Evolutionary conservation across 1,140 invertebrate genomes (phyloP), one percentile per base, ranked within the genome.

Genomic region (Drosophila yakuba): DNA sequence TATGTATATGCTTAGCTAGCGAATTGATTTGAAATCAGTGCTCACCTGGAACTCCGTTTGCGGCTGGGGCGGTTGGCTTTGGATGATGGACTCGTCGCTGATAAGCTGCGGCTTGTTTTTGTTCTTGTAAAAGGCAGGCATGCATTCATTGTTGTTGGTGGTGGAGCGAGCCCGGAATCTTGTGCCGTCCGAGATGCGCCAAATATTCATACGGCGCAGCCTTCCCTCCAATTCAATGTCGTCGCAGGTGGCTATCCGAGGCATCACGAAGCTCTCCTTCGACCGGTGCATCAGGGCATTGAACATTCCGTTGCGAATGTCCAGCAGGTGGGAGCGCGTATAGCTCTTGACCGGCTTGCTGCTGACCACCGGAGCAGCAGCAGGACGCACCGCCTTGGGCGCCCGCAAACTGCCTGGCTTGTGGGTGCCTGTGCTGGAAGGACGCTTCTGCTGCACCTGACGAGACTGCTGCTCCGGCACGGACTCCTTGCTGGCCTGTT

Each of bases 221-320:
- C 90, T 86, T 0, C 59, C 90, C 58, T 91, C 90, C 52, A 91
- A 45, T 35, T 91, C 90, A n/a, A 91, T 91, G 32, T 89, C 90
- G 63, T 91, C 90, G 28, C 90, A 91, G 41, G 91, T 91, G 11
- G 90, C 90, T 12, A 91, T 91, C n/a, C 75, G 83, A 6, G 90
- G 86, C 71, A 83, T 84, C 2, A 61, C 73, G 15, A 74, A 71
- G 11, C 48, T 79, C 12, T 89, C 78, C 55, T 80, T 78, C 6
- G 71, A 80, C 2, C 59, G 69, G 41, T 88, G 67, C 58, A 75
- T 63, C 4, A 80, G 43, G 1, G 74, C 69, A 58, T 71, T 77
- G 8, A 76, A 41, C 84, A 92, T 90, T 3, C 61, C 68, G 38
- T 88, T 74, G 41, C 91, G 88, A 61, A 92, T 91, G 2, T 86